Conservation (phyloP, 53 echinoderm and acorn worm species). For the Holothuria leucospilota region DNA sequence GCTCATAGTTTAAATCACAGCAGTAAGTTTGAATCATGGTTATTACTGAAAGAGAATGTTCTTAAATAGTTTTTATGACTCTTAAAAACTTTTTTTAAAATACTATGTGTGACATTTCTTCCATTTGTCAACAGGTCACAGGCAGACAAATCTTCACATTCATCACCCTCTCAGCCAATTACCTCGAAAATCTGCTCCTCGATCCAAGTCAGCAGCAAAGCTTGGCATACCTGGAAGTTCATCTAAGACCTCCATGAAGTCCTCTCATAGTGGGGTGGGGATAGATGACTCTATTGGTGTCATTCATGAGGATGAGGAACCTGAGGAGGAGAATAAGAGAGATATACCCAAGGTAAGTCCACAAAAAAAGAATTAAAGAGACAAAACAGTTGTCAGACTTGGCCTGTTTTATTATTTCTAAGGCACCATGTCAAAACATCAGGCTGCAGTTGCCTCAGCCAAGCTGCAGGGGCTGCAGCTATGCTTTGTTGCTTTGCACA, state of each 20-base stretch:
- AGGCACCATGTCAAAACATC: too few species aligned
- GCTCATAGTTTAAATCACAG: too few species aligned
- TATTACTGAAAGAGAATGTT: too few species aligned
- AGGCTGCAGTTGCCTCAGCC: too few species aligned
- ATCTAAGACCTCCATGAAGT: not conserved
- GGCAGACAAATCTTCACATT: constrained; percentile 32
- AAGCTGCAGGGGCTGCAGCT: too few species aligned
- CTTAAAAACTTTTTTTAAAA: too few species aligned
- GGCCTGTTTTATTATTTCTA: too few species aligned
- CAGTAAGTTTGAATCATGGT: too few species aligned
- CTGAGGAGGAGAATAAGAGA: constrained; percentile 30
- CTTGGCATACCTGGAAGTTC: not conserved
- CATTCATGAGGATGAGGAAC: constrained; percentile 24
- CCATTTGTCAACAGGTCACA: constrained; percentile 26
- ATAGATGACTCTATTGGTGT: not conserved
- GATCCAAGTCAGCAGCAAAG: constrained; percentile 25
- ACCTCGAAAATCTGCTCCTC: constrained; percentile 28
- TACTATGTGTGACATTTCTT: not conserved
- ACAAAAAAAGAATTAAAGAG: not conserved
- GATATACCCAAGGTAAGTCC: constrained; percentile 32
- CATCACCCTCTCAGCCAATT: constrained; percentile 55
- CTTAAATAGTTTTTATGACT: too few species aligned
- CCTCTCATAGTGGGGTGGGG: not conserved
- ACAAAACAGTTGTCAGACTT: not conserved
- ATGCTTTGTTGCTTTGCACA: too few species aligned